Conservation (phyloP, 2,888 invertebrate genomes). For the Buathra laborator region DNA sequence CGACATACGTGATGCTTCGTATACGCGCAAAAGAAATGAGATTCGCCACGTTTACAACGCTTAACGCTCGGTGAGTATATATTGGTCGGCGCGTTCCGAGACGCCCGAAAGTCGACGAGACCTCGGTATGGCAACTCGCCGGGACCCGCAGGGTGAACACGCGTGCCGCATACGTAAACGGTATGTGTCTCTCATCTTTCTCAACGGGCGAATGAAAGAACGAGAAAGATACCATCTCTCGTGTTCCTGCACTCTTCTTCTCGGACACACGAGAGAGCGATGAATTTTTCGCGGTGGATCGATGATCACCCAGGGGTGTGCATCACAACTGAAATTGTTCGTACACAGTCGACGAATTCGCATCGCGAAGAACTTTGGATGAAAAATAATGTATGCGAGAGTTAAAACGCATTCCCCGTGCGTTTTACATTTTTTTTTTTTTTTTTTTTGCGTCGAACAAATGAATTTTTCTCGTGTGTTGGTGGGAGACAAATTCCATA, state of each 20-base stretch:
- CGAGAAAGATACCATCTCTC: neutral
- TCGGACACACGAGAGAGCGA: conserved; percentile 37
- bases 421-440: conserved; percentile 8
- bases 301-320: conserved; percentile 56
- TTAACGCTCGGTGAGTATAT: neutral
- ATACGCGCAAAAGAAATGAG: neutral
- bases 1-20: neutral
- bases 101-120: conserved; percentile 64
- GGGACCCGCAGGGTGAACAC: conserved; percentile 64
- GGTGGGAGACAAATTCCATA: conserved; percentile 53
- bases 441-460: neutral
- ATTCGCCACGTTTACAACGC: conserved; percentile 14
- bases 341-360: neutral
- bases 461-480: conserved; percentile 31
- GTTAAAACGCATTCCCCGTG: conserved; percentile 46
- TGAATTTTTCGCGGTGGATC: conserved; percentile 64
- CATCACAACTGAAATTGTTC: conserved; percentile 21
- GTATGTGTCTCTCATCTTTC: conserved; percentile 54
- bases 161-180: conserved; percentile 79
- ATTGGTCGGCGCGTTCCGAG: conserved; percentile 38
- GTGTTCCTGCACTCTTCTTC: conserved; percentile 12
- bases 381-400: conserved; percentile 51
- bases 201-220: conserved; percentile 13
- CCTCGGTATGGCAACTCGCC: conserved; percentile 74
- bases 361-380: conserved; percentile 19